Evolutionary conservation across 1,140 invertebrate species (phyloP), one percentile per base, ranked within the genome.

Genomic region (Muscidifurax raptorellus): DNA sequence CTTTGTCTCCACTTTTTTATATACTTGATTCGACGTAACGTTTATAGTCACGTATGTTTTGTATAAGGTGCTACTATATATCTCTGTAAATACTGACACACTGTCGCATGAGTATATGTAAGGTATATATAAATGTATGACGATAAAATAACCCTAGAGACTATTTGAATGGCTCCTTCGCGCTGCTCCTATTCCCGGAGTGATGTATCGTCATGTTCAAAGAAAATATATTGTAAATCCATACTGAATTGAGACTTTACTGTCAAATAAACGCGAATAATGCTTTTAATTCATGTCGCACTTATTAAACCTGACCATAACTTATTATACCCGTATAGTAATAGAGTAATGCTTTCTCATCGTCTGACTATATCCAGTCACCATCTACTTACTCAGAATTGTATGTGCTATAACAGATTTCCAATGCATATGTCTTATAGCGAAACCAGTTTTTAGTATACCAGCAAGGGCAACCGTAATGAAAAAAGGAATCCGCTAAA

Each of bases 231-330:
- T n/a, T 84, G 79, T 77, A 74, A 74, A 84, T 86, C 66, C 47
- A 80, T 30, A 28, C 77, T 88, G 86, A 87, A 87, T 79, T 66
- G 79, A 86, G 78, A 86, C 59, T 86, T 80, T 83, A 87, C 86
- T 86, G 78, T 80, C 80, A 85, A 89, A 90, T 88, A 90, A 89
- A 89, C 52, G 72, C 86, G n/a, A 85, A 88, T 86, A 86, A 89
- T 87, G 87, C 89, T 88, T 90, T 86, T 87, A 87, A 83, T 80
- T 4, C 22, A 59, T 59, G 18, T 28, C 13, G 27, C 12, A 30
- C 13, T 27, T 22, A 66, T n/a, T n/a, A n/a, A n/a, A n/a, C n/a
- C n/a, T n/a, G n/a, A n/a, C n/a, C n/a, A n/a, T n/a, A n/a, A n/a
- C n/a, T 64, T 64, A 40, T 40, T 40, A 40, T 36, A 36, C 32